Conservation (phyloP, 2,888 invertebrate species). For the Rotaria socialis region DNA sequence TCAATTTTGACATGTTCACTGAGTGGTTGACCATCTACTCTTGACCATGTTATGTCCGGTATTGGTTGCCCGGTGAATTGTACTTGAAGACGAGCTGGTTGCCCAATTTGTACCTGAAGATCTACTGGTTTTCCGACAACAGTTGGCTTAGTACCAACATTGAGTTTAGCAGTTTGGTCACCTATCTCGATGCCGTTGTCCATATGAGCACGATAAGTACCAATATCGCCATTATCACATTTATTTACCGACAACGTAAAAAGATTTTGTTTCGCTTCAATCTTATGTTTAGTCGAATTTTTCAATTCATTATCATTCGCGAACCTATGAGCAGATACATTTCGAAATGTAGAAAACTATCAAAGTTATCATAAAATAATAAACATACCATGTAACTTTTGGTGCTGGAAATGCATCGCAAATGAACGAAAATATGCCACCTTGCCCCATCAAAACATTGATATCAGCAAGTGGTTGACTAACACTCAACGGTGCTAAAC, state of each 20-base stretch:
- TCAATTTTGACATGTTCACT: not conserved
- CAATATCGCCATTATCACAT: not conserved
- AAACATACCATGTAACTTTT: not conserved
- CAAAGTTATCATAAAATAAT: not conserved
- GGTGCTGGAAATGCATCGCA: not conserved
- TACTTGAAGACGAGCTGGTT: not conserved
- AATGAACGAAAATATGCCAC: not conserved
- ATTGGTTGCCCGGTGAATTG: not conserved
- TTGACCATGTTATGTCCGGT: not conserved
- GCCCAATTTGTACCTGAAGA: slow-evolving; percentile 10
- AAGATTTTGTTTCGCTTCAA: not conserved
- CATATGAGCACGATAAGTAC: not conserved
- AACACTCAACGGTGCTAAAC: not conserved
- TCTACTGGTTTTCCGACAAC: not conserved
- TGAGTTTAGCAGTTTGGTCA: not conserved
- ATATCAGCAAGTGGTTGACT: not conserved
- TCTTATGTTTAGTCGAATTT: not conserved
- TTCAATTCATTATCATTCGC: not conserved
- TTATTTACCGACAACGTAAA: not conserved
- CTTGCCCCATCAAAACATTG: not conserved
- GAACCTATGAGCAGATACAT: not conserved
- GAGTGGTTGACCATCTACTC: slow-evolving; percentile 16
- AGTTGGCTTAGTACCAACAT: not conserved
- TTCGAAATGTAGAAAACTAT: too few species aligned
- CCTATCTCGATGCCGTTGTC: not conserved